Evolutionary conservation across 2,113 vertebrate genomes (phyloP).

Genomic region (Burhinus oedicnemus): DNA sequence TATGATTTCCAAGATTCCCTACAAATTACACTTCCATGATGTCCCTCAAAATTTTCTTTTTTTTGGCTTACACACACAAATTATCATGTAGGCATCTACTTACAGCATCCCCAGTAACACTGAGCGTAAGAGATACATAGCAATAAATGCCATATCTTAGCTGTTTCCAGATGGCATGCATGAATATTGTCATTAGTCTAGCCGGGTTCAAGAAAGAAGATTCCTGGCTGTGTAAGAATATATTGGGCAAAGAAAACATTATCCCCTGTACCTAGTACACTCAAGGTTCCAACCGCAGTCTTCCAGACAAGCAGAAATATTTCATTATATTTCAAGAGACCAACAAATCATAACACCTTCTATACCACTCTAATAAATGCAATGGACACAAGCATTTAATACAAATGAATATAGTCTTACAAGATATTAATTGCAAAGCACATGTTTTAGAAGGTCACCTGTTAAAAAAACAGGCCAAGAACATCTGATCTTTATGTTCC

Average conservation of each 20-base stretch:
- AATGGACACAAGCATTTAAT: not conserved
- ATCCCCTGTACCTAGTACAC: not conserved
- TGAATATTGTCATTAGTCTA: not conserved
- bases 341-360: not conserved
- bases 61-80: not conserved
- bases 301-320: not conserved
- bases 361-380: not conserved
- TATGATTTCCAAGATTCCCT: not conserved
- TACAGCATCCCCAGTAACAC: not conserved
- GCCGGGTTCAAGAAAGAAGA: not conserved
- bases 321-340: not conserved
- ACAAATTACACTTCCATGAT: not conserved
- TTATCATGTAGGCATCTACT: not conserved
- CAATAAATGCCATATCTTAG: not conserved
- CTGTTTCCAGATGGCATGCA: not conserved
- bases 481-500: not conserved
- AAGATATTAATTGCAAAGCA: not conserved
- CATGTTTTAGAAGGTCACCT: not conserved
- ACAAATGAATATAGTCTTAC: not conserved
- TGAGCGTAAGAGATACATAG: not conserved
- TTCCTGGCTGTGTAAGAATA: not conserved
- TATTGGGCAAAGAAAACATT: not conserved
- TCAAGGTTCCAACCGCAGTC: not conserved
- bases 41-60: not conserved
- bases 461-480: not conserved